phyloP scores from a whole-genome alignment of 1,140 invertebrate species.

The Drosophila gunungcola region DNA sequence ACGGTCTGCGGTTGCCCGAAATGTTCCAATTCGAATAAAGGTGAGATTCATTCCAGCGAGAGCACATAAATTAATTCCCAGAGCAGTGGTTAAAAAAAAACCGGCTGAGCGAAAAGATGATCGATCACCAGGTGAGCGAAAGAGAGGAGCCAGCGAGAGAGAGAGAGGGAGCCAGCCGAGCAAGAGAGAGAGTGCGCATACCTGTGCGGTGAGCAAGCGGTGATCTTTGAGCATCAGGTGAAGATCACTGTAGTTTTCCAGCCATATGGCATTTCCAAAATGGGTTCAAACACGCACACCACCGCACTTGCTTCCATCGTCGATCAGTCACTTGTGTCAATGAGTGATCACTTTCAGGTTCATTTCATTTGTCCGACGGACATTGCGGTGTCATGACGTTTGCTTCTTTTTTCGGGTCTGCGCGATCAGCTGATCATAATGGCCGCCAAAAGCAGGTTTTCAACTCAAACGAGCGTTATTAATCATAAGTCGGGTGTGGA shows the following conservation, averaged over 20 bases:
- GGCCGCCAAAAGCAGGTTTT: slow-evolving; percentile 80
- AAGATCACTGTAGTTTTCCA: slow-evolving; percentile 22
- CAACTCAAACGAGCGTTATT: slow-evolving; percentile 45
- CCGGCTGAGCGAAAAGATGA: slow-evolving; percentile 75
- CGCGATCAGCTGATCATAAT: slow-evolving; percentile 77
- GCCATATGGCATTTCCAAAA: slow-evolving; percentile 61
- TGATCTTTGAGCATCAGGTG: slow-evolving; percentile 35
- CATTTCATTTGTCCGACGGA: slow-evolving; percentile 60
- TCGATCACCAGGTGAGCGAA: slow-evolving; percentile 63
- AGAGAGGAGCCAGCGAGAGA: slow-evolving; percentile 7
- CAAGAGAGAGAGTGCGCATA: slow-evolving; percentile 38
- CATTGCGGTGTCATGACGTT: slow-evolving; percentile 60
- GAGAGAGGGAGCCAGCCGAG: slow-evolving; percentile 8
- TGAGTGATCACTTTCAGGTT: slow-evolving; percentile 22
- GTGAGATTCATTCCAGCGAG: slow-evolving; percentile 75
- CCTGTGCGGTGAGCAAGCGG: slow-evolving; percentile 48
- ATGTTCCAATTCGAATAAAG: slow-evolving; percentile 74
- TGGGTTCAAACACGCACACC: slow-evolving; percentile 50
- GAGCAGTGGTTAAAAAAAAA: slow-evolving; percentile 47
- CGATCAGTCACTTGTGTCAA: slow-evolving; percentile 11
- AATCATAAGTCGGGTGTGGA: slow-evolving; percentile 54
- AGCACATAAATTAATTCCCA: slow-evolving; percentile 63
- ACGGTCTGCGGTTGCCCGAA: slow-evolving; percentile 40
- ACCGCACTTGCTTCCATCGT: background rate
- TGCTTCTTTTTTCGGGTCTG: slow-evolving; percentile 23